Evolutionary conservation across 2,888 invertebrate genomes (phyloP), one percentile per base, ranked within the genome.

Genomic region (Achlya flavicornis): DNA sequence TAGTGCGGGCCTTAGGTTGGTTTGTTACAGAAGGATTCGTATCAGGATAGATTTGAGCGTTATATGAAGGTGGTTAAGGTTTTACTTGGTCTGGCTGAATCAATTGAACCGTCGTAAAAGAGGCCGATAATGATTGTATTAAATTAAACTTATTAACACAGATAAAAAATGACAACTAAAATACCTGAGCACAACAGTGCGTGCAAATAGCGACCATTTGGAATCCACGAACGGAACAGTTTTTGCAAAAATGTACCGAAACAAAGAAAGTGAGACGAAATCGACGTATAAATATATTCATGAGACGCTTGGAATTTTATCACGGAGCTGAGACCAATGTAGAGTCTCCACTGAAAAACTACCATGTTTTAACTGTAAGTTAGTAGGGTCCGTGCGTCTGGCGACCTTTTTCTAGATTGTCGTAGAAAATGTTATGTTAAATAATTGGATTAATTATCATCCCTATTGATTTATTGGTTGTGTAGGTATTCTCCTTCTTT

Each of bases 241-340:
- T 57, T 19, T 53, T 43, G 69, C 67, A 61, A 67, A 75, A 75
- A 66, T 67, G 65, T 73, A 64, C 57, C 61, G 67, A 70, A 66
- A 63, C 60, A 68, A 70, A 65, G 71, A 75, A 75, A 75, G 73
- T 75, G 62, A 66, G 61, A 63, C 58, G 63, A 57, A 58, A 66
- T 53, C 41, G 61, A 19, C 48, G 53, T 19, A 63, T 60, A 60
- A 63, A 63, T 63, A 63, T 58, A 64, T 64, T 58, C 64, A 64
- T 64, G 61, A 64, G 61, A 53, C 19, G 48, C 16, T 48, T 48
- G 48, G 48, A 48, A 48, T 16, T 19, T 53, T 19, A 53, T 53
- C 53, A 0, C 19, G 19, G 19, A 53, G 53, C 53, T 53, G 53
- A 53, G 53, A 53, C 53, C 53, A 19, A 19, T 53, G 10, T 53